A percentile compares a stretch with the other conserved stretches of the same genome.
phyloP scores from a whole-genome alignment of 92 coral and sea anemone species.

The Umimayanthus kanabou region DNA sequence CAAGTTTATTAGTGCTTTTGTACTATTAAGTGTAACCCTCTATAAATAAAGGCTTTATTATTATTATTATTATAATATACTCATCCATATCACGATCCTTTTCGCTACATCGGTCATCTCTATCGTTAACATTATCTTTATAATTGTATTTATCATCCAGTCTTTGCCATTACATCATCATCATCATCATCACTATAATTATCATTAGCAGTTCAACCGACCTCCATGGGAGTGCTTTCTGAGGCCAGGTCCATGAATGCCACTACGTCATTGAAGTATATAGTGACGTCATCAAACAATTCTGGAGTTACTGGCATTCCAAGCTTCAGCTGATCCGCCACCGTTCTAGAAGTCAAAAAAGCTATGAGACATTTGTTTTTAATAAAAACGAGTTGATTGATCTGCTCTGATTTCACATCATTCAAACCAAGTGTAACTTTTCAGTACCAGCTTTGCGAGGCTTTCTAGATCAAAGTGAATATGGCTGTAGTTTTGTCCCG shows the following conservation, averaged over 20 bases:
- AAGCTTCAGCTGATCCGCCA: slow-evolving; percentile 79
- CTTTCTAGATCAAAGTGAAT: too few species aligned
- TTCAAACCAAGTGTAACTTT: too few species aligned
- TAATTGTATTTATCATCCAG: background rate
- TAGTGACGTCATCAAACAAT: slow-evolving; percentile 78
- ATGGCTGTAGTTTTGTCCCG: too few species aligned
- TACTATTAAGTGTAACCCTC: too few species aligned
- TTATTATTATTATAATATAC: too few species aligned
- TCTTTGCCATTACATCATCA: too few species aligned
- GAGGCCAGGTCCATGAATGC: slow-evolving; percentile 84
- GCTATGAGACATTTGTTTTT: background rate
- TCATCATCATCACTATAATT: background rate
- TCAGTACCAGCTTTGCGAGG: too few species aligned
- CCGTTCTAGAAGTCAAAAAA: slow-evolving; percentile 48
- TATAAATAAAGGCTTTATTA: too few species aligned
- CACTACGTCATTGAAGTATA: slow-evolving; percentile 80
- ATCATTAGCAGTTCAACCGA: background rate
- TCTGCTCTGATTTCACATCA: too few species aligned
- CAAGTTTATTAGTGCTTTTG: too few species aligned
- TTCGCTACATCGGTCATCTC: background rate
- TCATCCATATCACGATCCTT: background rate
- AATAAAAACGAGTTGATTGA: too few species aligned
- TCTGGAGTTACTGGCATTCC: slow-evolving; percentile 83
- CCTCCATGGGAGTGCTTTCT: slow-evolving; percentile 92
- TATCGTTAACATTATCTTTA: background rate